Conservation (phyloP, 1,140 invertebrate genomes). For the Liolophura sinensis region DNA sequence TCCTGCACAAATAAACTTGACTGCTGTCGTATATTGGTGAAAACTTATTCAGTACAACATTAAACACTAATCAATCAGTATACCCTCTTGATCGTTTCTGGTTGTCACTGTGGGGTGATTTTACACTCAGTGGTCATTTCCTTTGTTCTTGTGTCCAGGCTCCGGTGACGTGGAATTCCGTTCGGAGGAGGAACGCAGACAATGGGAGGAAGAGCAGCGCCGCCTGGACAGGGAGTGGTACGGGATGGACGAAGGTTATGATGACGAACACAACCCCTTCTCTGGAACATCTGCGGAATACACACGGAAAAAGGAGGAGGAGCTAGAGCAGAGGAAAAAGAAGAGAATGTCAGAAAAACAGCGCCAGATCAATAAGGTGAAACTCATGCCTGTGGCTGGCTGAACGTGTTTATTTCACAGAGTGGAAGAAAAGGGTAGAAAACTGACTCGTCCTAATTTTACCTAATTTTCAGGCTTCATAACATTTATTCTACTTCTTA, state of each 20-base stretch:
- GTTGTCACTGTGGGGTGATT: too few species aligned
- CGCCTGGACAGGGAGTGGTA: slow-evolving; percentile 97
- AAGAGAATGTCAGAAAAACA: slow-evolving; percentile 93
- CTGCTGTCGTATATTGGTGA: too few species aligned
- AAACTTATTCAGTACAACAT: too few species aligned
- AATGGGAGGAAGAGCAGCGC: slow-evolving; percentile 93
- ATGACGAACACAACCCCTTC: slow-evolving; percentile 93
- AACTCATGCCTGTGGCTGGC: background rate
- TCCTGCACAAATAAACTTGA: too few species aligned
- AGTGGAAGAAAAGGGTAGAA: background rate
- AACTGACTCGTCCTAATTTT: too few species aligned
- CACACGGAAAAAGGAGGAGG: slow-evolving; percentile 86
- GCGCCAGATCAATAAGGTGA: slow-evolving; percentile 84
- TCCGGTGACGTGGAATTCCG: slow-evolving; percentile 28
- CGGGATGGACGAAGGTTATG: slow-evolving; percentile 86
- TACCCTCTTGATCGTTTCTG: too few species aligned
- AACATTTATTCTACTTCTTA: too few species aligned
- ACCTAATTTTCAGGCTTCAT: too few species aligned
- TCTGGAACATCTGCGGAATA: slow-evolving; percentile 87
- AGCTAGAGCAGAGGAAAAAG: slow-evolving; percentile 85
- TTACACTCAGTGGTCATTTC: too few species aligned
- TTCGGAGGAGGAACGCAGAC: slow-evolving; percentile 64
- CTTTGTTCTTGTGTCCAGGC: too few species aligned
- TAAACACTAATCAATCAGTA: too few species aligned
- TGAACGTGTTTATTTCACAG: background rate